Evolutionary conservation across 2,888 invertebrate genomes (phyloP), one percentile per base, ranked within the genome.

Genomic region (Clistopyga incitator): DNA sequence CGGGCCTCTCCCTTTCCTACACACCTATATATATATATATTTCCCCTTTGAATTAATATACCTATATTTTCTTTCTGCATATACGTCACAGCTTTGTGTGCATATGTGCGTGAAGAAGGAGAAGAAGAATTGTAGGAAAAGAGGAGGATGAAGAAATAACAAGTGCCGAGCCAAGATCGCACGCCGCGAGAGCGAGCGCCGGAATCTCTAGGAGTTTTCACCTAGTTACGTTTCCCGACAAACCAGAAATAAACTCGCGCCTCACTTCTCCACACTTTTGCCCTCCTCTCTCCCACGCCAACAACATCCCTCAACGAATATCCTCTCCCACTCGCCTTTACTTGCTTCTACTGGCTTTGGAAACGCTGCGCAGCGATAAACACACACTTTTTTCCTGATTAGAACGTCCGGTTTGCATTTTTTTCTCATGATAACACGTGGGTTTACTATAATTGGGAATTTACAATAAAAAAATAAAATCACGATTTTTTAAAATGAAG

Each of bases 171-270:
- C 61, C 59, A 74, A 78, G 76, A 71, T 56, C 65, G 59, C 47
- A 52, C 54, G 68, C 67, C 72, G 71, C 52, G 11, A 54, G 52
- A 65, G 34, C 42, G 65, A 50, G 8, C 56, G 6, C 59, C 54
- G 65, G 61, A 61, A 65, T 42, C 65, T 72, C 70, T 81, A 76
- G 70, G 76, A 85, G 80, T 87, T 88, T 88, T 88, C 87, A 85
- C 86, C 89, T 88, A 89, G 86, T 87, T 89, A 83, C 82, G 71
- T 54, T 78, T 79, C 82, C 84, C 81, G 78, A 81, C 79, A 85
- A 68, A 74, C 88, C 87, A 86, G 85, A 88, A 89, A 89, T 89
- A 89, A 86, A 59, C 59, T 29, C 29, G 15, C 59, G 25, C 29
- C 29, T n/a, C 25, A 29, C 59, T 29, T 29, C 18, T 29, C 29